phyloP scores from a whole-genome alignment of 2,797 vertebrate species.

The Kryptopterus vitreolus region DNA sequence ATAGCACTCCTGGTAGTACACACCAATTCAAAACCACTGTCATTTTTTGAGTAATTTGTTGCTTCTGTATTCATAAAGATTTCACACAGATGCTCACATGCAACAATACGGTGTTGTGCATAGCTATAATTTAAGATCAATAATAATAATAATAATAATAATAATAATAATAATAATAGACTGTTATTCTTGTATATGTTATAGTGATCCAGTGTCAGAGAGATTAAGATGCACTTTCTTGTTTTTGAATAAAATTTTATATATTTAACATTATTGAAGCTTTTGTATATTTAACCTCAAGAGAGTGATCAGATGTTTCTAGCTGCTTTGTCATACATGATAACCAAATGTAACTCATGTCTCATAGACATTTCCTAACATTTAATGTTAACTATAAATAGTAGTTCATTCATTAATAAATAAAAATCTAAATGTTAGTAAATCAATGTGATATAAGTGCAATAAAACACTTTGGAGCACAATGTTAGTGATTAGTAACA shows the following conservation, averaged over 20 bases:
- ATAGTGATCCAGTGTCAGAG: not conserved
- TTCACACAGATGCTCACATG: not conserved
- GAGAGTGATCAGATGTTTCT: not conserved
- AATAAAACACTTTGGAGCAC: no score
- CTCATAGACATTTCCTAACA: not conserved
- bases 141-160: not conserved
- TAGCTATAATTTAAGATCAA: not conserved
- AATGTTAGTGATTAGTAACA: no score
- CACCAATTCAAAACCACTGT: not conserved
- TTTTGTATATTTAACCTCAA: not conserved
- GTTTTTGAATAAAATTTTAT: not conserved
- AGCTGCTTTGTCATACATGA: not conserved
- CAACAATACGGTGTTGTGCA: not conserved
- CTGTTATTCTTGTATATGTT: not conserved
- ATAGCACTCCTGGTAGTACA: not conserved
- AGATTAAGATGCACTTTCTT: not conserved
- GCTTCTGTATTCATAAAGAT: not conserved
- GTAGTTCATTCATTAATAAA: no score
- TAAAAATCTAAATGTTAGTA: no score
- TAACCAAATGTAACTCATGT: not conserved
- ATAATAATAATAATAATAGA: not conserved
- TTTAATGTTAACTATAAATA: no score
- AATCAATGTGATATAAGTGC: no score
- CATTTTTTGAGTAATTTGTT: not conserved
- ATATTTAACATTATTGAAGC: no score